Conservation (phyloP, 2,797 vertebrate species). For the Gymnoscopelus braueri region DNA sequence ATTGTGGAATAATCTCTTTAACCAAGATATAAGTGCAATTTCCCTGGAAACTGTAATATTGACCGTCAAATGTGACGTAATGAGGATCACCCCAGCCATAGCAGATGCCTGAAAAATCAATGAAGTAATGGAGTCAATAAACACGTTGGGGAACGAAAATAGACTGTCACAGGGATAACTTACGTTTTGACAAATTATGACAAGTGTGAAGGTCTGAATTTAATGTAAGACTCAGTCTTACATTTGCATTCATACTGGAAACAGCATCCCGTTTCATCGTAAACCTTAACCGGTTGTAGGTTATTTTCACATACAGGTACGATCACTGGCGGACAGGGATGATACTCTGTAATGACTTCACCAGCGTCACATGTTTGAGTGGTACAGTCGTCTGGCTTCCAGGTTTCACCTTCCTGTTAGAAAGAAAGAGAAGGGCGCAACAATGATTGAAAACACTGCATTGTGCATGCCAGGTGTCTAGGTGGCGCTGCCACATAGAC, state of each 20-base stretch:
- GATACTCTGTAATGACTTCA: conserved; percentile 31
- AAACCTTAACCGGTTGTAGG: conserved; percentile 71
- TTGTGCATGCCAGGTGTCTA: too few species aligned
- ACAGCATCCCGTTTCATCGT: conserved; percentile 83
- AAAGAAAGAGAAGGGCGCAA: conserved; percentile 5
- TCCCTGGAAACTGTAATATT: conserved; percentile 90
- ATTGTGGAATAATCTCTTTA: conserved; percentile 80
- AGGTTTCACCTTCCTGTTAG: conserved; percentile 79
- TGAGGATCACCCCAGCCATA: conserved; percentile 92
- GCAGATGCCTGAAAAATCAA: conserved; percentile 84
- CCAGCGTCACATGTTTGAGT: conserved; percentile 53
- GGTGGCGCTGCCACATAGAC: too few species aligned
- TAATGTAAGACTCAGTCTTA: conserved; percentile 71
- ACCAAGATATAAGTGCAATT: conserved; percentile 92
- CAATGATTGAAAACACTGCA: too few species aligned
- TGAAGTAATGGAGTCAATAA: background rate
- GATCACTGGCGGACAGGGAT: conserved; percentile 61
- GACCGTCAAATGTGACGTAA: conserved; percentile 90
- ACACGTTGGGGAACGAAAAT: conserved; percentile 1
- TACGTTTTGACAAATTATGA: background rate
- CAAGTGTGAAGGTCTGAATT: too few species aligned
- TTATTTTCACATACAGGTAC: conserved; percentile 81
- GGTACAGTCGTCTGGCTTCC: conserved; percentile 78
- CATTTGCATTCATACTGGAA: conserved; percentile 87
- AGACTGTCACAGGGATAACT: background rate